Percentiles rank a stretch among this genome's conserved stretches.
phyloP scores from a whole-genome alignment of 2,797 vertebrate species.

The Gymnodraco acuticeps region DNA sequence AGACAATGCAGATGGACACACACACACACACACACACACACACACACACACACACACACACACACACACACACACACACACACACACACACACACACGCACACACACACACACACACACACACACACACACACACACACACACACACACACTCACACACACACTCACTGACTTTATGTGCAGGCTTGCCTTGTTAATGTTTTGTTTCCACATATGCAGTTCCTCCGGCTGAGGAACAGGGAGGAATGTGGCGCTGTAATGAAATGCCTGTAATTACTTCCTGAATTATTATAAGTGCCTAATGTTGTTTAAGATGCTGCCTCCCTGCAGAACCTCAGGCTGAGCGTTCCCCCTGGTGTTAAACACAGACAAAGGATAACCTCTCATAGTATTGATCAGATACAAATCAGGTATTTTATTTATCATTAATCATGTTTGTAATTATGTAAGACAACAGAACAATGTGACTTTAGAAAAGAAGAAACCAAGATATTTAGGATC shows the following conservation, averaged over 20 bases:
- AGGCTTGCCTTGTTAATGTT: constrained; percentile 55
- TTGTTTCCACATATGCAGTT: constrained; percentile 55
- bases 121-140: constrained; percentile 12
- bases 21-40: constrained; percentile 14
- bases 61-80: constrained; percentile 17
- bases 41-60: constrained; percentile 3
- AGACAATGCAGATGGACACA: neutral
- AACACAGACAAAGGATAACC: constrained; percentile 59
- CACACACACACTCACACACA: constrained; percentile 17
- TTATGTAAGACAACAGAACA: no score
- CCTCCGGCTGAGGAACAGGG: constrained; percentile 56
- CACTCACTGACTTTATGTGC: constrained; percentile 53
- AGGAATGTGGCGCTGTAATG: constrained; percentile 65
- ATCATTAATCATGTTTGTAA: constrained; percentile 51
- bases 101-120: constrained; percentile 17
- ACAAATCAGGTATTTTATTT: constrained; percentile 58
- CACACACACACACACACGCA: constrained; percentile 20
- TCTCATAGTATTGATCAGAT: constrained; percentile 61
- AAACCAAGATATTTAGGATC: no score
- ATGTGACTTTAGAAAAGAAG: no score
- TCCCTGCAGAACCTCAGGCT: constrained; percentile 36
- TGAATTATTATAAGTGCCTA: constrained; percentile 61
- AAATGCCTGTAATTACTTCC: constrained; percentile 65
- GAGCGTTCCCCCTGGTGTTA: constrained; percentile 10
- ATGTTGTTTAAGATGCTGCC: constrained; percentile 55